Evolutionary conservation across 2,113 vertebrate genomes (phyloP).

Genomic region (human (Homo sapiens)): GRCh38 chr7:20763001-20763500

Average conservation of each 20-base stretch:
- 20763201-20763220: not conserved
- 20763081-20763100: not conserved
- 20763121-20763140: not conserved
- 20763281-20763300: not conserved
- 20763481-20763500: conserved; percentile 12
- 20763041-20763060: conserved; percentile 7
- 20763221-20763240: not conserved
- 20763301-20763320: not conserved
- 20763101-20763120: not conserved
- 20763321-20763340: not conserved
- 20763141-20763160: not conserved
- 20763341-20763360: not conserved
- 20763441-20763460: not conserved
- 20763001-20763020: not conserved
- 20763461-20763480: not conserved
- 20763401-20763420: not conserved
- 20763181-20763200: not conserved
- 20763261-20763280: not conserved
- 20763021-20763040: not conserved
- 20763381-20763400: not conserved
- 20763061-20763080: not conserved
- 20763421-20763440: not conserved
- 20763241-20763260: not conserved
- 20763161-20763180: not conserved
- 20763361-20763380: not conserved